Evolutionary conservation across 2,113 vertebrate genomes (phyloP).

Genomic region (Lepus europaeus): DNA sequence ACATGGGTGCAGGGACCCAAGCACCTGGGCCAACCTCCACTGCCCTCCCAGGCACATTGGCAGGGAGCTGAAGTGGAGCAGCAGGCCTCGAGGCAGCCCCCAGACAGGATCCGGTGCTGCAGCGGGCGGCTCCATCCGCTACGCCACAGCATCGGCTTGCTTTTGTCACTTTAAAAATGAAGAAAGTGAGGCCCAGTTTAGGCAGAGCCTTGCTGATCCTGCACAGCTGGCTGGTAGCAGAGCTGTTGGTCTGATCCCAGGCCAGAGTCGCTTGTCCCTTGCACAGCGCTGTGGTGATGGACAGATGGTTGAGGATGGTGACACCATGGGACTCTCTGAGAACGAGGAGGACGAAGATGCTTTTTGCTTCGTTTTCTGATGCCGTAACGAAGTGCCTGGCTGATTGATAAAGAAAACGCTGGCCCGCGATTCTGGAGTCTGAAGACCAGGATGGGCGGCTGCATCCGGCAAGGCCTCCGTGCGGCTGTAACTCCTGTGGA

Average conservation of each 20-base stretch:
- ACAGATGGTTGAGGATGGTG: not conserved
- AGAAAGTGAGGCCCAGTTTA: not conserved
- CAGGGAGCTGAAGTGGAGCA: no score
- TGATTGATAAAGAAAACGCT: no score
- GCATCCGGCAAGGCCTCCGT: not conserved
- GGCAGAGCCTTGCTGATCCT: no score
- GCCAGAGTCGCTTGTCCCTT: rapidly evolving
- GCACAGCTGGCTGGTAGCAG: not conserved
- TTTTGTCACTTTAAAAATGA: not conserved
- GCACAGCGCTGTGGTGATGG: rapidly evolving
- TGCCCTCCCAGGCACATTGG: no score
- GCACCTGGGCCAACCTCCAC: no score
- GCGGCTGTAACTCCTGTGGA: not conserved
- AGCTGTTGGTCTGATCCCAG: not conserved
- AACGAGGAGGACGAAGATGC: rapidly evolving
- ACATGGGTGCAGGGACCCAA: no score
- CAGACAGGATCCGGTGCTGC: no score
- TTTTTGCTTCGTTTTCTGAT: not conserved
- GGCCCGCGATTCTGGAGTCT: not conserved
- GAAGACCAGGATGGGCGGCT: not conserved
- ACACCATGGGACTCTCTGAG: rapidly evolving
- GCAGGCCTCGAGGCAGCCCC: no score
- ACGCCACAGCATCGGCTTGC: no score
- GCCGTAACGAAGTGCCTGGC: not conserved
- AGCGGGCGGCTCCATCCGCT: no score